Evolutionary conservation across 1,140 invertebrate species (phyloP), one percentile per base, ranked within the genome.

Genomic region (Anagrus nilaparvatae): DNA sequence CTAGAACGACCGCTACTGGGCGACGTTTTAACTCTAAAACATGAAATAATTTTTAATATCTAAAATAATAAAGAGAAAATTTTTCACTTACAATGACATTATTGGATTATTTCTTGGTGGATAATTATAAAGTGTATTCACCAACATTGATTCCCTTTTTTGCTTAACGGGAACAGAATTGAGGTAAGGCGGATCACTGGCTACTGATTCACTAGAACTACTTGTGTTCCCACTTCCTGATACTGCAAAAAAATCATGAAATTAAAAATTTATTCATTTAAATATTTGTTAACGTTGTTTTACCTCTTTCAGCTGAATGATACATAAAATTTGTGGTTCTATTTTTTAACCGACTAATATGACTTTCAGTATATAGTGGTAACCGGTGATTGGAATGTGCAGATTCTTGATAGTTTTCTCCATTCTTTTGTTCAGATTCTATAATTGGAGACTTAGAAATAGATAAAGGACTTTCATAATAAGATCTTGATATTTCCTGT

Each of bases 141-240:
- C 51, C 23, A 58, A 38, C 51, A 61, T 56, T 31, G 53, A 50
- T 18, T 60, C 57, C 30, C 61, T 57, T 47, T 63, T 63, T 37
- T 61, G 56, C 34, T 63, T 63, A 3, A 54, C 49, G 18, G 61
- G 61, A 40, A 61, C 47, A 14, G 48, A 50, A 34, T 30, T 41
- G 18, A 32, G 29, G 18, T 56, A 57, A 47, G 61, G 58, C 10
- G 59, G 57, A 41, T 63, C 61, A 4, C 80, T 78, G 3, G 79
- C 79, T 5, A 83, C 76, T 13, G 81, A 83, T 61, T 84, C 81
- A 58, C 78, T 82, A 14, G 79, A 82, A 65, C 81, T 82, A 52
- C 79, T 82, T 0, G 77, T 79, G 47, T 76, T 78, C 8, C 60
- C 61, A 50, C 59, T 53, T 1, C 51, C 55, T 25, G 58, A 41